Evolutionary conservation across 2,113 vertebrate species (phyloP).

Genomic region (Suricata suricatta): DNA sequence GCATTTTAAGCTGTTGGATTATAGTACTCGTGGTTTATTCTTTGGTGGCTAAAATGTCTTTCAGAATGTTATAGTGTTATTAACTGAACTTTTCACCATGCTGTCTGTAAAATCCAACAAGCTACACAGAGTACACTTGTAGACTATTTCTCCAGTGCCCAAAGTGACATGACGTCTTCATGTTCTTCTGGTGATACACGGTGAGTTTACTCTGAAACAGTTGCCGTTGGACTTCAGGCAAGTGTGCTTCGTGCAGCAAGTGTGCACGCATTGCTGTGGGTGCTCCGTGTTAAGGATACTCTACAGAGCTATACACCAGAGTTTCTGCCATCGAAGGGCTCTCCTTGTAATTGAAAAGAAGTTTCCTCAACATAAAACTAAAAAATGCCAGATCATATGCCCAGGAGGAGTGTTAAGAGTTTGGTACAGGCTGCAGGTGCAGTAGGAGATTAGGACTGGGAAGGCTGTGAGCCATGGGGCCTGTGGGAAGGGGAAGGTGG

Average conservation of each 20-base stretch:
- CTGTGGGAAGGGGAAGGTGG: neutral
- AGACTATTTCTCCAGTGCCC: neutral
- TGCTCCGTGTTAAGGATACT: neutral
- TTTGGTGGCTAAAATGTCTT: neutral
- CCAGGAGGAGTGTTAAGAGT: too few species aligned
- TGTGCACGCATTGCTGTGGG: neutral
- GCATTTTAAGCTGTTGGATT: conserved; percentile 32
- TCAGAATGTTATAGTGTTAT: neutral
- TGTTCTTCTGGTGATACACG: neutral
- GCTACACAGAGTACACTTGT: neutral
- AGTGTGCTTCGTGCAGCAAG: neutral
- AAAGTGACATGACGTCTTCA: neutral
- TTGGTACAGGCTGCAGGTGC: neutral
- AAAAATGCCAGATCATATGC: neutral
- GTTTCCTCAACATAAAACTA: neutral
- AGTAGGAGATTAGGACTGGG: fast-evolving
- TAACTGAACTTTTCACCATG: neutral
- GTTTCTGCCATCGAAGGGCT: neutral
- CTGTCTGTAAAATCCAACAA: neutral
- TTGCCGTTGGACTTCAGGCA: too few species aligned
- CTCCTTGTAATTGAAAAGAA: neutral
- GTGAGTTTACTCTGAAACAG: neutral
- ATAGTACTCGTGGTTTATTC: conserved; percentile 10
- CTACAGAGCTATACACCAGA: neutral
- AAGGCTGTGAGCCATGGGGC: fast-evolving